Percentiles rank a stretch among this genome's conserved stretches.
These are phyloP conservation scores for Albula goreensis DNA, from an alignment of 2,113 vertebrate genomes.

Conservation along the genomic window DNA sequence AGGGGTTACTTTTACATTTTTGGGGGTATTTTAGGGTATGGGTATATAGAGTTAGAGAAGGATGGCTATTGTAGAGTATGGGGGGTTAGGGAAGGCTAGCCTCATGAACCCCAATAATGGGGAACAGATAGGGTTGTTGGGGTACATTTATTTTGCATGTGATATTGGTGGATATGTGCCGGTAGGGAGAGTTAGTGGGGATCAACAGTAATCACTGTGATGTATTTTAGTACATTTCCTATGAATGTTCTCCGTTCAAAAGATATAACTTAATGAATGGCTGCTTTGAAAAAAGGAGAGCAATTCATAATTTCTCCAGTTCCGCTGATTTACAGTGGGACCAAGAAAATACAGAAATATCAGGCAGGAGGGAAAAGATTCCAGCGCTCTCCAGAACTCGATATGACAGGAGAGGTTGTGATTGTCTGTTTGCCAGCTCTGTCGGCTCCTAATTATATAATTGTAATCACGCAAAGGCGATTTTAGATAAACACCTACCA, in stretches of 20 bases:
- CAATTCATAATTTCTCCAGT: conserved; percentile 12
- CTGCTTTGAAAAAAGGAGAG: not conserved
- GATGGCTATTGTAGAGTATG: not conserved
- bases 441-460: conserved; percentile 43
- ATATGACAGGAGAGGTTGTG: conserved; percentile 44
- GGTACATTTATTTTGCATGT: not conserved
- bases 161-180: not conserved
- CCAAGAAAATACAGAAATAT: not conserved
- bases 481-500: conserved; percentile 51
- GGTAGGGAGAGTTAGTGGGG: not conserved
- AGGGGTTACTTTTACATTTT: not conserved
- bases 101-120: not conserved
- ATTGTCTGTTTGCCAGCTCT: conserved; percentile 41
- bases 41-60: not conserved
- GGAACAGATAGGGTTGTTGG: conserved; percentile 37
- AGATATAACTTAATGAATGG: not conserved
- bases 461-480: conserved; percentile 47
- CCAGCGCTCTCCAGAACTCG: conserved; percentile 35
- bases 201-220: not conserved
- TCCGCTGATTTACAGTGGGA: conserved; percentile 38
- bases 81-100: not conserved
- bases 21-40: conserved; percentile 7
- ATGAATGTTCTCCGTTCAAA: too few species aligned
- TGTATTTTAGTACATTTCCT: not conserved
- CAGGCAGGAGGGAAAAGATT: conserved; percentile 3